Evolutionary conservation across 2,113 vertebrate genomes (phyloP).

Genomic region (Paradoxurus hermaphroditus): DNA sequence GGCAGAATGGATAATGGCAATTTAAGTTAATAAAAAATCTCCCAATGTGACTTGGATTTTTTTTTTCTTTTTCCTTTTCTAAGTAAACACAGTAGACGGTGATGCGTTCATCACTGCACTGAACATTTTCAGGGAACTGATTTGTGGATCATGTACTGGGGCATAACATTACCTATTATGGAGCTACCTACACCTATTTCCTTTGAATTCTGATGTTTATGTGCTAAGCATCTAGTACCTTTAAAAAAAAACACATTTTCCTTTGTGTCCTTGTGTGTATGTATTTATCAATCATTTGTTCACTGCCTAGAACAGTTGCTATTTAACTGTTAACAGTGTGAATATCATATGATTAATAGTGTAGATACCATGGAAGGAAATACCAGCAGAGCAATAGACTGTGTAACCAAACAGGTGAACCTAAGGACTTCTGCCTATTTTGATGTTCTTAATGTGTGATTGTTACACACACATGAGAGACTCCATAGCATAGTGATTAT

Average conservation of each 20-base stretch:
- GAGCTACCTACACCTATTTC: neutral
- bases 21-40: conserved; percentile 84
- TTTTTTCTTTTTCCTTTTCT: neutral
- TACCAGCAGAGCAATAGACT: neutral
- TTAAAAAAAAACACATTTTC: neutral
- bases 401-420: neutral
- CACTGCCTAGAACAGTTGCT: neutral
- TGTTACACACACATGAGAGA: neutral
- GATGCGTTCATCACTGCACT: neutral
- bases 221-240: neutral
- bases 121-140: neutral
- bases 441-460: neutral
- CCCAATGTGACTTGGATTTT: conserved; percentile 46
- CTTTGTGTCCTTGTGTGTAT: neutral
- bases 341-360: neutral
- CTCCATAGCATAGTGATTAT: neutral
- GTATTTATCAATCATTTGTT: neutral
- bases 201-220: neutral
- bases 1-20: conserved; percentile 72
- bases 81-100: neutral
- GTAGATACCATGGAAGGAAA: neutral
- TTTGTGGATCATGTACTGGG: neutral
- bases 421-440: neutral
- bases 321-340: neutral
- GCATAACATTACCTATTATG: neutral